Evolutionary conservation across 1,140 invertebrate species (phyloP), one percentile per base, ranked within the genome.

Genomic region (Drosophila carrolli): DNA sequence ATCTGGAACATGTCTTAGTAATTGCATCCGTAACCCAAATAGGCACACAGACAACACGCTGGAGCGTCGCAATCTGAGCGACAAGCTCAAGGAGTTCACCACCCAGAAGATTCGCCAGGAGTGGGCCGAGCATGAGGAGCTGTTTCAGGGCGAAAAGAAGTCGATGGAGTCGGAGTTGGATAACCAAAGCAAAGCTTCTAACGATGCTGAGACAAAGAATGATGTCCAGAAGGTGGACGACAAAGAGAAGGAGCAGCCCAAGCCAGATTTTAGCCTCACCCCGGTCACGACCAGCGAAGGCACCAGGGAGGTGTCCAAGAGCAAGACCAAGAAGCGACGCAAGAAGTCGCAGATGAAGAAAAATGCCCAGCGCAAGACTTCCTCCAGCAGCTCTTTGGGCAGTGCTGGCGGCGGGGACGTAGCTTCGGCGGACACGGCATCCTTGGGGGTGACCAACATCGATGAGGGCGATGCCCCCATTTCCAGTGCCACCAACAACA

Each of bases 301-400:
- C 55, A 79, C 54, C 46, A 82, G 91, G 89, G 77, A 90, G 59
- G 93, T 93, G 58, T 90, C 84, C 6, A 93, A 90, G 40, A 92
- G 94, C 41, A 93, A 95, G 43, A 96, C 96, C 78, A 95, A 96
- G 77, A 96, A 96, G 84, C 94, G 96, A 9, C 95, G 95, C 81
- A 96, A 96, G 93, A 96, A 95, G 93, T 95, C 95, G n/a, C 93
- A 95, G 55, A 95, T 96, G 91, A 96, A 96, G 91, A 96, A 96
- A 89, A 96, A 96, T 73, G 94, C 95, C 8, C 94, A 95, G 75
- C 94, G 96, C 48, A 96, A 96, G 79, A 94, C 94, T 0, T 95
- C 95, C 11, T 94, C 93, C 14, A 94, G 91, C 63, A 92, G 91
- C 43, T 92, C 91, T 0, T 61, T 78, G 1, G 89, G 91, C 44